These are phyloP conservation scores for Tillus elongatus DNA, from an alignment of 2,888 invertebrate species.

Conservation along the genomic window DNA sequence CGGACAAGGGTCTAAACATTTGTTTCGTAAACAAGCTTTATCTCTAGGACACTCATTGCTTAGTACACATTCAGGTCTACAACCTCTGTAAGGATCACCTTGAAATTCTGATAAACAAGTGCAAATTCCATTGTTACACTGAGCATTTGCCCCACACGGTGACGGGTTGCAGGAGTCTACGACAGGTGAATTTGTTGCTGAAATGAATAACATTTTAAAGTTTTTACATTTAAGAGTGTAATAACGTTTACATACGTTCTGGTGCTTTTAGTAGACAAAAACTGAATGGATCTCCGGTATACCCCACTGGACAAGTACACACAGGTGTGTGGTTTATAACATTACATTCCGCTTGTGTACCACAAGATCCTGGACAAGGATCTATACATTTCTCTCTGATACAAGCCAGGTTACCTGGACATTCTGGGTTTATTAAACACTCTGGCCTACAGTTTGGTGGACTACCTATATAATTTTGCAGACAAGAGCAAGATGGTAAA, in stretches of 20 bases:
- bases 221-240: not conserved
- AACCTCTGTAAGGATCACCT: conserved; percentile 65
- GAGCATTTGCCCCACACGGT: conserved; percentile 76
- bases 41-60: conserved; percentile 55
- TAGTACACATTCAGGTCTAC: conserved; percentile 62
- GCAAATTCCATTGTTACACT: conserved; percentile 72
- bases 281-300: conserved; percentile 66
- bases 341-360: conserved; percentile 61
- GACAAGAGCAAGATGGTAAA: conserved; percentile 55
- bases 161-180: conserved; percentile 63
- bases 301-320: conserved; percentile 65
- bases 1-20: conserved; percentile 58
- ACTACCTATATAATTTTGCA: conserved; percentile 54
- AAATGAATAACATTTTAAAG: too few species aligned
- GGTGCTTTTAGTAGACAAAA: conserved; percentile 52
- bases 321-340: conserved; percentile 68
- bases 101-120: conserved; percentile 67
- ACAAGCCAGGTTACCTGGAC: conserved; percentile 64
- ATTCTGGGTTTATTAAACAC: conserved; percentile 64
- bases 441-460: conserved; percentile 65
- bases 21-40: conserved; percentile 57
- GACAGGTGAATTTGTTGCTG: conserved; percentile 35
- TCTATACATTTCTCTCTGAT: conserved; percentile 66
- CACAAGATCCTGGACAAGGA: conserved; percentile 70
- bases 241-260: conserved; percentile 33